Percentiles rank a stretch among this genome's conserved stretches.
Evolutionary conservation across 2,113 vertebrate genomes (phyloP).

Genomic region (Grallaria varia): DNA sequence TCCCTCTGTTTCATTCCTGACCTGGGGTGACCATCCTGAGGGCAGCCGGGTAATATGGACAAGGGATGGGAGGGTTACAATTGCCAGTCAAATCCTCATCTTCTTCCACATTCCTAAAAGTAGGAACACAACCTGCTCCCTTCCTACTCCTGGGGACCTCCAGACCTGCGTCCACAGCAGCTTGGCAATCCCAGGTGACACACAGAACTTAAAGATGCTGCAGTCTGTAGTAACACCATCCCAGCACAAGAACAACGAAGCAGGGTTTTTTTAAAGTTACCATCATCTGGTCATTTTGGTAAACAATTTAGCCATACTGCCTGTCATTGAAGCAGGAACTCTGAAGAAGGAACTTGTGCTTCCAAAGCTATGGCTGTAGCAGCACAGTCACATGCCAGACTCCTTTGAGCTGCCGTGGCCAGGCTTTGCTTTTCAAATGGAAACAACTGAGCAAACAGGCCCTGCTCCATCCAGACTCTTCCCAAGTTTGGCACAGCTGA

Average conservation of each 20-base stretch:
- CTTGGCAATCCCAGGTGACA: not conserved
- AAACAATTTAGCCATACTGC: not conserved
- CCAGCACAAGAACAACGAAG: rapidly evolving
- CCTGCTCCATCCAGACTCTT: not conserved
- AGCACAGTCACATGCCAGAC: rapidly evolving
- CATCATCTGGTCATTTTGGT: not conserved
- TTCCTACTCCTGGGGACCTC: not conserved
- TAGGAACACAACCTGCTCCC: not conserved
- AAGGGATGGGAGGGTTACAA: not conserved
- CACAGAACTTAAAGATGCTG: not conserved
- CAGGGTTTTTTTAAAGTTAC: not conserved
- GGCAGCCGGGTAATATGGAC: rapidly evolving
- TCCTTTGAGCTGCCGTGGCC: not conserved
- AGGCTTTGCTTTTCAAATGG: rapidly evolving
- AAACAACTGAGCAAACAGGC: rapidly evolving
- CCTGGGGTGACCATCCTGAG: not conserved
- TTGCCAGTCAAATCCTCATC: not conserved
- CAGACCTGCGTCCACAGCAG: not conserved
- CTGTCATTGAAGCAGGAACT: not conserved
- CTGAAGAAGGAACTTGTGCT: not conserved
- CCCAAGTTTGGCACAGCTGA: not conserved
- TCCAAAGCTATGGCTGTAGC: not conserved
- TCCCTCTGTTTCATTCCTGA: not conserved
- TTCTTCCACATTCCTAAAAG: not conserved
- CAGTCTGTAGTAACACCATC: not conserved